Evolutionary conservation across 2,888 invertebrate species (phyloP).

Genomic region (Dichetophora obliterata): DNA sequence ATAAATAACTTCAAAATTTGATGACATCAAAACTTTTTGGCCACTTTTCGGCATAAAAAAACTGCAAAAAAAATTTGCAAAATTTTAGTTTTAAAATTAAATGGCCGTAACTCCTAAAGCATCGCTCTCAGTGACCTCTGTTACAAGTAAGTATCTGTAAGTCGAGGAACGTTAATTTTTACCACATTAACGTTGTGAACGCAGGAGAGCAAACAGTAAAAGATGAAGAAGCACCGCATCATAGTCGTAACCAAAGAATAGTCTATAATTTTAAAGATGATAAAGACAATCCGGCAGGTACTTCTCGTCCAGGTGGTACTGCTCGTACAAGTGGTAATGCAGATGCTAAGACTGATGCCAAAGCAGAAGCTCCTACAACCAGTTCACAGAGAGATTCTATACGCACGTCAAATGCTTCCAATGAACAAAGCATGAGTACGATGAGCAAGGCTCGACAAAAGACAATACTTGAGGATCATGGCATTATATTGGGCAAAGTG

Average conservation of each 20-base stretch:
- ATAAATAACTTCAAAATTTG: slow-evolving; percentile 20
- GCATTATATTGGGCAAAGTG: slow-evolving; percentile 80
- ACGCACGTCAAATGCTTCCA: background rate
- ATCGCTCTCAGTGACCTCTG: slow-evolving; percentile 36
- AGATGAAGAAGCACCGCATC: slow-evolving; percentile 6
- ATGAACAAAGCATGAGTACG: background rate
- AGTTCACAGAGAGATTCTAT: background rate
- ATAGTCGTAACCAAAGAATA: slow-evolving; percentile 3
- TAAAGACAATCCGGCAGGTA: background rate
- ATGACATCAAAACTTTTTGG: background rate
- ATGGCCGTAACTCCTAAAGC: slow-evolving; percentile 41
- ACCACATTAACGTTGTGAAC: background rate
- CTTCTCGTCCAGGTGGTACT: background rate
- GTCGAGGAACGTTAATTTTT: background rate
- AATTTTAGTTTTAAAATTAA: slow-evolving; percentile 38
- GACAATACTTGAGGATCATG: slow-evolving; percentile 83
- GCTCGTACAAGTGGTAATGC: background rate
- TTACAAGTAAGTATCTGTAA: slow-evolving; percentile 32
- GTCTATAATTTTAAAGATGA: slow-evolving; percentile 35
- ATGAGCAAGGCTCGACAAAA: slow-evolving; percentile 56
- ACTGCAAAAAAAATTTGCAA: slow-evolving; percentile 19
- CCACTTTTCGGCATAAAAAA: slow-evolving; percentile 26
- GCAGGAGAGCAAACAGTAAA: background rate
- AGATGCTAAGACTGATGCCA: background rate
- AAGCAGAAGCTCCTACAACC: background rate